phyloP scores from a whole-genome alignment of 2,888 invertebrate genomes.

The Apamea crenata region DNA sequence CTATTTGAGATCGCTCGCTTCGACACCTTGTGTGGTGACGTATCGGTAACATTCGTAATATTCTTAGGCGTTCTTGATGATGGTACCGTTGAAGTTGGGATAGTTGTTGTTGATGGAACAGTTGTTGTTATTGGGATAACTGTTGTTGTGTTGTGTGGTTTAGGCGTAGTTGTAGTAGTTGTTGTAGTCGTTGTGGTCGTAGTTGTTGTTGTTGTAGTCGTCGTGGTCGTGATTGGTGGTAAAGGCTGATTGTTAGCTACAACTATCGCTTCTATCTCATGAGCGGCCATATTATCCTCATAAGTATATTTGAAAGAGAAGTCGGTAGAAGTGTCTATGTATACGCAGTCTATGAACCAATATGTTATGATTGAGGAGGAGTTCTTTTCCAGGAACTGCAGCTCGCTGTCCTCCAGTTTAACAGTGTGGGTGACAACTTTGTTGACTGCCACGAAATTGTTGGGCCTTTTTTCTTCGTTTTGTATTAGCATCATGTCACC shows the following conservation, averaged over 20 bases:
- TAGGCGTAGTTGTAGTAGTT: constrained; percentile 63
- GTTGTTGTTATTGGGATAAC: constrained; percentile 50
- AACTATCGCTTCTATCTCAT: constrained; percentile 93
- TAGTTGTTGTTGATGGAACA: constrained; percentile 65
- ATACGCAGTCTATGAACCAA: constrained; percentile 95
- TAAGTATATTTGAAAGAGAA: constrained; percentile 92
- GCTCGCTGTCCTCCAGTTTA: constrained; percentile 91
- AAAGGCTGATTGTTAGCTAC: constrained; percentile 92
- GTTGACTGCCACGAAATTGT: constrained; percentile 92
- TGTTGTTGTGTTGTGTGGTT: constrained; percentile 51
- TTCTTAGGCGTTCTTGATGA: constrained; percentile 56
- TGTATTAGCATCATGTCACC: constrained; percentile 92
- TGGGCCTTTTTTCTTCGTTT: constrained; percentile 88
- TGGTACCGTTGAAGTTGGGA: constrained; percentile 62
- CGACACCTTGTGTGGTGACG: constrained; percentile 69
- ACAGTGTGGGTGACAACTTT: constrained; percentile 91
- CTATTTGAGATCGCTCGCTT: constrained; percentile 75
- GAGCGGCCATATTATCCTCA: constrained; percentile 89
- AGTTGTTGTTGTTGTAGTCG: constrained; percentile 78
- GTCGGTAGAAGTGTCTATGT: constrained; percentile 91
- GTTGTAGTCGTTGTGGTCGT: constrained; percentile 63
- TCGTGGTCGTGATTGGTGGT: constrained; percentile 82
- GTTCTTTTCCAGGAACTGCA: constrained; percentile 88
- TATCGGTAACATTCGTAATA: constrained; percentile 45
- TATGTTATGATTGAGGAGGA: constrained; percentile 91